Evolutionary conservation across 2,888 invertebrate genomes (phyloP), one percentile per base, ranked within the genome.

Genomic region (Oxyteleia sp.): DNA sequence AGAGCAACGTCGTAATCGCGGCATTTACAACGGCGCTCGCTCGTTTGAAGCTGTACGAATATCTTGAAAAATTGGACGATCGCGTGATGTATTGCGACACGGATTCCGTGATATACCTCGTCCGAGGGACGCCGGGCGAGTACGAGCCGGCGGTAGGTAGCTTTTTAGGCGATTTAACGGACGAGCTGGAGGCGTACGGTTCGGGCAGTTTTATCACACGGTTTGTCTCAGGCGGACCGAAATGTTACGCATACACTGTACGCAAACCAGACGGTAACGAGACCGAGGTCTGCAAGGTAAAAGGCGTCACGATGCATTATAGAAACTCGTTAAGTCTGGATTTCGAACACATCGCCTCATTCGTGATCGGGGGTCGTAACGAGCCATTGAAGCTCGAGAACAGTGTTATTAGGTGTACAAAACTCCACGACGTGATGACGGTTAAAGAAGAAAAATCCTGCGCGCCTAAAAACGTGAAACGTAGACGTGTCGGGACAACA

Each of bases 161-260:
- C 4, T 64, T 68, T 10, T 18, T 78, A 0, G 75, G 81, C 0
- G 57, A 82, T n/a, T 49, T 74, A 45, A 81, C 81, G 0, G 68
- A 79, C 29, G 82, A 84, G 15, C 7, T 84, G 8, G 15, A 2
- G 4, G 10, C 7, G 0, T 68, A 55, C 11, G 57, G 72, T n/a
- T 0, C 13, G 13, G 68, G 66, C 8, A 23, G 23, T 4, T 76
- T 45, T 16, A 80, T 85, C 2, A 16, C n/a, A 8, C 15, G 10
- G 0, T 76, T 82, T 18, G 18, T 72, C 10, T 71, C 68, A 0
- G 41, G 35, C 0, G 57, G 43, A 1, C 69, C 69, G 0, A 69
- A 69, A 45, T 63, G 29, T n/a, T 63, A 74, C n/a, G 2, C 4
- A 1, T 84, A 23, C 20, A 32, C 29, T 4, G 66, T 47, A 0